Conservation (phyloP, 2,113 vertebrate species). For the Aythya baeri region DNA sequence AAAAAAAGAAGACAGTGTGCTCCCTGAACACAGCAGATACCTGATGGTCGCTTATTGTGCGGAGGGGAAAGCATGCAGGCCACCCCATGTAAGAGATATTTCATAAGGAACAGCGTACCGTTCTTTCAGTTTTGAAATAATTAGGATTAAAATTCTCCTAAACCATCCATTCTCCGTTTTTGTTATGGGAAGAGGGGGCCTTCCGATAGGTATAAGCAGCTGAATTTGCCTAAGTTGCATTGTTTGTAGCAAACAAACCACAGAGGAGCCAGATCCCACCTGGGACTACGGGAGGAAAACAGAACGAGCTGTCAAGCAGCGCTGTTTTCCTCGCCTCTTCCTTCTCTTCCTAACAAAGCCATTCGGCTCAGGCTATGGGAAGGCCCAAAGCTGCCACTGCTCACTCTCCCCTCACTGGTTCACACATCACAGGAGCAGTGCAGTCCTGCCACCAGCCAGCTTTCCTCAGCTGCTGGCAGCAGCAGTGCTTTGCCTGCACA, state of each 20-base stretch:
- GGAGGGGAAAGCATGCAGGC: neutral
- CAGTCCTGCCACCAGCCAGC: neutral
- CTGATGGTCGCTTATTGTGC: neutral
- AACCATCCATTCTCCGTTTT: neutral
- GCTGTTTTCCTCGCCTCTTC: neutral
- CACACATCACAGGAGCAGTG: accelerated
- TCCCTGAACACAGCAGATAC: neutral
- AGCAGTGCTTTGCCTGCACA: neutral
- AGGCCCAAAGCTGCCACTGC: neutral
- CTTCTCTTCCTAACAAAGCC: neutral
- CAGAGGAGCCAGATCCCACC: neutral
- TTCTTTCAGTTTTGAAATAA: neutral
- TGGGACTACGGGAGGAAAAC: neutral
- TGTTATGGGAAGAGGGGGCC: too few species aligned
- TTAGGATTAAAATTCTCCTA: neutral
- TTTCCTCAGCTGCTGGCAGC: neutral
- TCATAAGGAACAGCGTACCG: neutral
- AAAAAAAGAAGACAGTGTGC: neutral
- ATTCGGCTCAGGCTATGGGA: too few species aligned
- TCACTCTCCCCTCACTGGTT: neutral
- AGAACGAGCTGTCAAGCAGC: neutral
- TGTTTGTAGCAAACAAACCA: neutral
- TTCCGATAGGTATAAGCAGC: accelerated
- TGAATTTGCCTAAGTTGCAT: neutral
- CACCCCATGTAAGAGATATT: neutral